phyloP scores from a whole-genome alignment of 2,797 vertebrate species.

The Semaprochilodus insignis region DNA sequence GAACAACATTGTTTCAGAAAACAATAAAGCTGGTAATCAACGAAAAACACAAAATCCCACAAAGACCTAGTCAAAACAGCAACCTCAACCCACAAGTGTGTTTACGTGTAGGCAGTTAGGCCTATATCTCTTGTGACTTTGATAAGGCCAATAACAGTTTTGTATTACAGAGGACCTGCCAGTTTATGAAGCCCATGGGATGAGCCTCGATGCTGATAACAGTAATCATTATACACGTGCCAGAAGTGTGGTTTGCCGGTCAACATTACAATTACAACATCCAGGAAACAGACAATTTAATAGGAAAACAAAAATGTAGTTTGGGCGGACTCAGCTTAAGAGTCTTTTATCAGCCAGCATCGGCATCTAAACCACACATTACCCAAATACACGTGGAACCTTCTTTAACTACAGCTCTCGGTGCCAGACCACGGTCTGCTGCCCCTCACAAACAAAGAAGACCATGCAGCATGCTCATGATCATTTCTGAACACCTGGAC shows the following conservation, averaged over 20 bases:
- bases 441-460: too few species aligned
- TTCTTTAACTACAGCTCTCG: neutral
- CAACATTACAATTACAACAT: neutral
- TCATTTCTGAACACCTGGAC: too few species aligned
- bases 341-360: neutral
- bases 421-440: neutral
- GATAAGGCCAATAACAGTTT: neutral
- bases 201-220: slow-evolving; percentile 1
- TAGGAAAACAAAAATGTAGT: neutral
- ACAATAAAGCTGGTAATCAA: neutral
- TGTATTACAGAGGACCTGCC: neutral
- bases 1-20: neutral
- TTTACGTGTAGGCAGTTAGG: neutral
- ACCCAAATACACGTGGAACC: neutral
- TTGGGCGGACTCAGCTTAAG: neutral
- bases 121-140: neutral
- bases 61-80: neutral
- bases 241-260: neutral
- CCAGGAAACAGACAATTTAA: neutral
- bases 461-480: too few species aligned
- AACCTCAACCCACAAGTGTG: neutral
- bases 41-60: neutral
- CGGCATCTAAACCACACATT: slow-evolving; percentile 1
- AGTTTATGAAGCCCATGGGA: neutral
- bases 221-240: neutral